Percentiles rank a stretch among this genome's conserved stretches.
Evolutionary conservation across 1,140 invertebrate species (phyloP).

Genomic region (Mizuhopecten yessoensis): DNA sequence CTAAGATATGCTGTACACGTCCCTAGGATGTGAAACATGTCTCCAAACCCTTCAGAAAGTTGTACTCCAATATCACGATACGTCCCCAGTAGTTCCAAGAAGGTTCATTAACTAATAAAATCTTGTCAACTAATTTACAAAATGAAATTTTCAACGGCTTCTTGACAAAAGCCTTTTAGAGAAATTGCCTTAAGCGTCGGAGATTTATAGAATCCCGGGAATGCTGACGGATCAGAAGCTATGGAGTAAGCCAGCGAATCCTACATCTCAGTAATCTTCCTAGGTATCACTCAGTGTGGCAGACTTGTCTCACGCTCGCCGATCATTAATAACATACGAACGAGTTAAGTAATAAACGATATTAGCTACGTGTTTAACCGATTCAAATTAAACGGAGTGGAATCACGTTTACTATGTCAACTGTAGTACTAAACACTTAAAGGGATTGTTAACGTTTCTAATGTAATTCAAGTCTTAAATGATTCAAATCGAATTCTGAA

Average conservation of each 20-base stretch:
- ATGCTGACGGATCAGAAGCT: background rate
- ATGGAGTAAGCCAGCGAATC: background rate
- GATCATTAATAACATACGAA: background rate
- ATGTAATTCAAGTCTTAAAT: no score
- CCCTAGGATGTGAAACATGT: background rate
- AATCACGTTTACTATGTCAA: background rate
- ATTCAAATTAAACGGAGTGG: no score
- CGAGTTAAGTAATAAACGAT: background rate
- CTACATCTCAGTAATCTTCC: background rate
- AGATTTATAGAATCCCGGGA: background rate
- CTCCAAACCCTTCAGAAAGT: no score
- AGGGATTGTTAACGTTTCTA: no score
- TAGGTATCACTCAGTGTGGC: background rate
- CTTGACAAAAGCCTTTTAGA: conserved; percentile 34
- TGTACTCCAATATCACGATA: background rate
- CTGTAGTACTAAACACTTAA: background rate
- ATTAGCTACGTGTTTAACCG: background rate
- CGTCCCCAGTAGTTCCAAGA: background rate
- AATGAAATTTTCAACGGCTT: conserved; percentile 39
- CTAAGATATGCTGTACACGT: background rate
- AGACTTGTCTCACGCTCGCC: background rate
- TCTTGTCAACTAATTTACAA: conserved; percentile 35
- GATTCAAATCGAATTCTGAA: no score
- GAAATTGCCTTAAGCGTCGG: background rate
- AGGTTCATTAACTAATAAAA: conserved; percentile 24